Conservation (phyloP, 2,113 vertebrate species). For the Rhea pennata region DNA sequence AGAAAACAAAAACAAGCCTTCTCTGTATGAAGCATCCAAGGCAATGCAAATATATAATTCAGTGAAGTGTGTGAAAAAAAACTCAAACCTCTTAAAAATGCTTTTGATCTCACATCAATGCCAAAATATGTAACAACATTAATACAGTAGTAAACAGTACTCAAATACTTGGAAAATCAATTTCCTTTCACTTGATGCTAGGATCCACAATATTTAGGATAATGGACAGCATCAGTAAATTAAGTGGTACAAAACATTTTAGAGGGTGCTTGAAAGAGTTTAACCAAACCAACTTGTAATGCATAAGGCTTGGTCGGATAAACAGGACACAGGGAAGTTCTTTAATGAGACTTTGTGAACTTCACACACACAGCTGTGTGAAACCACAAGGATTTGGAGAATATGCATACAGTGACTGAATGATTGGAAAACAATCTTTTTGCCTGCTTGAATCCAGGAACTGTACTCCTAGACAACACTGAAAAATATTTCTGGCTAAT, state of each 20-base stretch:
- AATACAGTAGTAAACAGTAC: neutral
- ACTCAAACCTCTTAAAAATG: neutral
- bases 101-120: neutral
- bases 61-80: neutral
- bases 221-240: neutral
- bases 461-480: neutral
- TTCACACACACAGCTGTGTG: neutral
- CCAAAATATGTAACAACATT: neutral
- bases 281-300: neutral
- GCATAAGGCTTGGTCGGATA: neutral
- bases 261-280: neutral
- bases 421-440: neutral
- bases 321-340: neutral
- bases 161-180: neutral
- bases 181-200: neutral
- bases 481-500: neutral
- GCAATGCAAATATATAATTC: neutral
- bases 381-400: neutral
- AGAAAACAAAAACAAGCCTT: rapidly evolving
- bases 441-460: neutral
- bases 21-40: neutral
- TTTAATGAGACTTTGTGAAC: neutral
- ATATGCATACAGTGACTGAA: neutral
- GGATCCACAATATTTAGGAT: neutral
- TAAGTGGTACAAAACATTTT: neutral